Evolutionary conservation across 2,113 vertebrate species (phyloP).

Genomic region (Amazona vittata): DNA sequence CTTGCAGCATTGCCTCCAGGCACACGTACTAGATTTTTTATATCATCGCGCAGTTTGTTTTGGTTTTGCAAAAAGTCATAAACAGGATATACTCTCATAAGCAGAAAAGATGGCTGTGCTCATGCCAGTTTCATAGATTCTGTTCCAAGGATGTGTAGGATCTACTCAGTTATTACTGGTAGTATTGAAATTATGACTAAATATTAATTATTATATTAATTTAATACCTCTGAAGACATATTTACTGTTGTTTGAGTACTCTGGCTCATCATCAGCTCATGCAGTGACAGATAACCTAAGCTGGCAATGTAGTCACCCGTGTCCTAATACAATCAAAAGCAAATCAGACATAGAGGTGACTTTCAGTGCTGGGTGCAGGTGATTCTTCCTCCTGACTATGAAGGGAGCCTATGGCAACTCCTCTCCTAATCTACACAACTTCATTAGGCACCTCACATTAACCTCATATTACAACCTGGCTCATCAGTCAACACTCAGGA

Average conservation of each 20-base stretch:
- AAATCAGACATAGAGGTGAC: background rate
- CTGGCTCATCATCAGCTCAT: background rate
- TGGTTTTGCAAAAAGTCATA: background rate
- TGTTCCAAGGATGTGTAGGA: background rate
- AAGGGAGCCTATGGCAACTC: background rate
- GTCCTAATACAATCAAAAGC: background rate
- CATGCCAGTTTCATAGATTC: background rate
- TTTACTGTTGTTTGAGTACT: background rate
- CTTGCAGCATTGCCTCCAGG: background rate
- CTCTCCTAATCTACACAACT: background rate
- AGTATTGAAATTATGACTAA: background rate
- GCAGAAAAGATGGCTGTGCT: background rate
- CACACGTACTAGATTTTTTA: background rate
- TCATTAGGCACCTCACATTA: background rate
- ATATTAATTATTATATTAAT: background rate
- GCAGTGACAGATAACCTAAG: background rate
- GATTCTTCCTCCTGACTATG: background rate
- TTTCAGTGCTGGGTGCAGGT: background rate
- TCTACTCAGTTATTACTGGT: background rate
- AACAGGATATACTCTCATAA: background rate
- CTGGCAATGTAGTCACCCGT: background rate
- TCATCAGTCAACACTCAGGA: background rate
- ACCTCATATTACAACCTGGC: background rate
- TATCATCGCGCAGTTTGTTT: background rate
- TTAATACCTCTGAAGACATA: background rate